Base-by-base conservation (phyloP, 2,888 invertebrate genomes). In the Nysson spinosus region DNA sequence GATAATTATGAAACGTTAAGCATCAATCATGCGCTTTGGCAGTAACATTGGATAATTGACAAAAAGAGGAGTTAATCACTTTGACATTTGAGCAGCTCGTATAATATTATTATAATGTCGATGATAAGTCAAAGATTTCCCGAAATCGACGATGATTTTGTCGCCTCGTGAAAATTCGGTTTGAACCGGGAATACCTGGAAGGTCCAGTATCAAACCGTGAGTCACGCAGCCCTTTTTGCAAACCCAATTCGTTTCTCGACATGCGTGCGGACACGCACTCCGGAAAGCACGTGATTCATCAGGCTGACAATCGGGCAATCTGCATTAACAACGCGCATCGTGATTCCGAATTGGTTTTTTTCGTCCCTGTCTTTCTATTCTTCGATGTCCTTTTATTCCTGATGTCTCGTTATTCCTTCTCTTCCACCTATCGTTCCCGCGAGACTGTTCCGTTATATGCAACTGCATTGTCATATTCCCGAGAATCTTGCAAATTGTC, bases 281-380 rank as follows among this genome's bases (percentile, higher is more conserved):
- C 77, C 72, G 78, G 77, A 69, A 79, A 75, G 63, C 66, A 67
- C 64, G 71, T 79, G 80, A 80, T 66, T 79, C 79, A 80, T 75
- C 71, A 62, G 49, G 32, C 57, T 43, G 34, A 60, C 58, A 69
- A 56, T 66, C 69, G 49, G 42, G 11, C 64, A 57, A 72, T 72
- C 70, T 75, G 67, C 75, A 65, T 75, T 72, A 65, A 70, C 72
- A 35, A 65, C 57, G 51, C 44, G 26, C 51, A 14, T 50, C 40
- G 54, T 47, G 68, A 60, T 68, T 61, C 56, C 35, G 52, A 51
- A 47, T 16, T 37, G 46, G 22, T 46, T 42, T 60, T n/a, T n/a
- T 54, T 61, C 22, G 28, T 37, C 34, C 22, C 20, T 44, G 14
- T 22, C 12, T 28, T 32, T 30, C 30, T 16, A 28, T 35, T 30